These are phyloP conservation scores for Cheilosia soror DNA, from an alignment of 2,888 invertebrate genomes.

Conservation along the genomic window DNA sequence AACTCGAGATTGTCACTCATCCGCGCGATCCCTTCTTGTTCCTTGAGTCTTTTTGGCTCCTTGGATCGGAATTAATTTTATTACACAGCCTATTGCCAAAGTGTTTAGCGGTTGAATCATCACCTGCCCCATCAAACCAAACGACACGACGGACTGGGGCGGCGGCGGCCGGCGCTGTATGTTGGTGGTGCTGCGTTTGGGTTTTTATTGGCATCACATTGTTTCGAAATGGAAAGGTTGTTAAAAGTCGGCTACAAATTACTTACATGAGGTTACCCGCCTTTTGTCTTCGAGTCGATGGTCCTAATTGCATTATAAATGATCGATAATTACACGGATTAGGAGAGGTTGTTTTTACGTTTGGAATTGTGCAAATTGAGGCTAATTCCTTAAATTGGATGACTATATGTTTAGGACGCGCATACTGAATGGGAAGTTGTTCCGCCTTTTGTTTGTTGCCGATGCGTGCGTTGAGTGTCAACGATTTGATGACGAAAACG, in stretches of 20 bases:
- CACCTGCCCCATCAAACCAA: conserved; percentile 62
- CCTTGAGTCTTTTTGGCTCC: conserved; percentile 23
- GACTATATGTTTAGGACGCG: background rate
- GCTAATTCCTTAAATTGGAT: conserved; percentile 15
- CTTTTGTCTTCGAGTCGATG: conserved; percentile 23
- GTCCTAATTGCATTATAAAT: conserved; percentile 50
- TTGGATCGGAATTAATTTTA: conserved; percentile 65
- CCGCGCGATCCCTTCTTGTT: conserved; percentile 20
- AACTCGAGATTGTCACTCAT: conserved; percentile 32
- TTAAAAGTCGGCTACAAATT: conserved; percentile 42
- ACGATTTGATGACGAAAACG: too few relatives aligned
- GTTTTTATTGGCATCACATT: conserved; percentile 52
- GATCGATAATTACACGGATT: conserved; percentile 50
- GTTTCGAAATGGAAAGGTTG: conserved; percentile 42
- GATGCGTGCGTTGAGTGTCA: too few relatives aligned
- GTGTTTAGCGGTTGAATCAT: conserved; percentile 66
- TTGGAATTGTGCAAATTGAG: conserved; percentile 15
- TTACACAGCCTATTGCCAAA: conserved; percentile 61
- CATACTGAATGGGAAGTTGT: background rate
- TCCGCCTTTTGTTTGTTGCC: too few relatives aligned
- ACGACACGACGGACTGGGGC: conserved; percentile 12
- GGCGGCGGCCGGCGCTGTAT: background rate
- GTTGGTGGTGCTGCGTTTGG: conserved; percentile 22
- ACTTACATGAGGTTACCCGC: conserved; percentile 18
- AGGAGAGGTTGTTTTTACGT: conserved; percentile 3